A percentile compares a stretch with the other conserved stretches of the same genome.
Evolutionary conservation across 2,113 vertebrate species (phyloP).

Genomic region (Dromaius novaehollandiae): DNA sequence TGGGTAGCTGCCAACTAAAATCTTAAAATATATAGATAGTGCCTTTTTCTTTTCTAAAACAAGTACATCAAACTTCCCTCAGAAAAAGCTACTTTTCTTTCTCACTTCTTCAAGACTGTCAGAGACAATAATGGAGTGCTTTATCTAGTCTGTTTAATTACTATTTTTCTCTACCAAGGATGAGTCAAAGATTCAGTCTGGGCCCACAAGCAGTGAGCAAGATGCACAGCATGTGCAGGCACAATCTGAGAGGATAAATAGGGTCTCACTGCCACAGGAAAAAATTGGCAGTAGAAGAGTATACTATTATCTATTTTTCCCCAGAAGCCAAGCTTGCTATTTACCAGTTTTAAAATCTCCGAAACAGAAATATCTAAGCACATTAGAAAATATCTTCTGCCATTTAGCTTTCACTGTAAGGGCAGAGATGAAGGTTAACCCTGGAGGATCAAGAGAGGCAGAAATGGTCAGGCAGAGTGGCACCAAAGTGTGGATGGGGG

Average conservation of each 20-base stretch:
- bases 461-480: not conserved
- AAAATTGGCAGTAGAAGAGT: not conserved
- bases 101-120: not conserved
- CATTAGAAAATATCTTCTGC: not conserved
- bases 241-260: not conserved
- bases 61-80: not conserved
- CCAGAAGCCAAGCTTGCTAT: not conserved
- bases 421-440: not conserved
- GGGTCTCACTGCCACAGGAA: not conserved
- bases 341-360: not conserved
- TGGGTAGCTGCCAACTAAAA: not conserved
- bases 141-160: not conserved
- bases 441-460: not conserved
- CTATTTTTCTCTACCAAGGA: not conserved
- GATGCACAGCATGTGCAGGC: not conserved
- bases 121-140: not conserved
- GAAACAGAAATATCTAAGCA: not conserved
- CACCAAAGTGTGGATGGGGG: not conserved
- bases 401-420: not conserved
- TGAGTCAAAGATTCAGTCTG: not conserved
- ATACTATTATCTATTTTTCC: not conserved
- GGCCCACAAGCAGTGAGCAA: not conserved
- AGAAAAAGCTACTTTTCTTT: not conserved
- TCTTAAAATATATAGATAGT: not conserved
- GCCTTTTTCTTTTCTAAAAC: not conserved